Base-by-base conservation (phyloP, 2,888 invertebrate species). In the Drosophila pegasa region DNA sequence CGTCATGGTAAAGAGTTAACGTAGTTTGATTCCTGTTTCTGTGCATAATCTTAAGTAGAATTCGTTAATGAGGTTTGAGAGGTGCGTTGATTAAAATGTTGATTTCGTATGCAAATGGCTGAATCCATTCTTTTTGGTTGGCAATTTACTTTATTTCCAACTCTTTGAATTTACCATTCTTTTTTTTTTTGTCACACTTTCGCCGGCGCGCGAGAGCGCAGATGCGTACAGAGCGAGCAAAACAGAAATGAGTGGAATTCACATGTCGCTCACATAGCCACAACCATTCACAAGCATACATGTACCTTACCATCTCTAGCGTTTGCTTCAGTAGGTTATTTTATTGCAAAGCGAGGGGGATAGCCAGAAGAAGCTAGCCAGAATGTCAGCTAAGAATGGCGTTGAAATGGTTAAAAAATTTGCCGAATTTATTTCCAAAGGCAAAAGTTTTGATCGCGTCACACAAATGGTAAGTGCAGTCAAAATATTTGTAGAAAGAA, bases 341-440 rank as follows among this genome's bases (percentile, higher is more conserved):
- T 65, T 80, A 80, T 80, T 75, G 59, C 66, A 55, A 22, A n/a
- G 59, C 12, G 73, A 56, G 65, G 69, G 35, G 47, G 45, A 31
- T 8, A n/a, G 16, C 9, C 7, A 25, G 47, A 10, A 52, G 2
- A 18, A 40, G 35, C n/a, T 10, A 14, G 12, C 1, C 16, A 27
- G 10, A 48, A 67, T 69, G 89, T 71, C 82, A 6, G 52, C 78
- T 14, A 89, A 90, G 40, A 67, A 60, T 12, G 90, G 91, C 22
- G 59, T 92, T 2, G 92, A 93, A 51, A 79, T 93, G 20, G 59
- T 93, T 0, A 93, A 92, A 83, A 61, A 80, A 35, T n/a, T 93
- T 8, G 78, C 92, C 1, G 90, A 92, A 8, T 88, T 56, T 62
- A 65, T 91, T 1, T 45, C 85, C 1, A 91, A 91, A 37, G 70